Evolutionary conservation across 30 jellyfish, hydroid and myxozoan genomes (phyloP), one percentile per base, ranked within the genome.

Genomic region (Aurelia aurita complex sp. Pacific): DNA sequence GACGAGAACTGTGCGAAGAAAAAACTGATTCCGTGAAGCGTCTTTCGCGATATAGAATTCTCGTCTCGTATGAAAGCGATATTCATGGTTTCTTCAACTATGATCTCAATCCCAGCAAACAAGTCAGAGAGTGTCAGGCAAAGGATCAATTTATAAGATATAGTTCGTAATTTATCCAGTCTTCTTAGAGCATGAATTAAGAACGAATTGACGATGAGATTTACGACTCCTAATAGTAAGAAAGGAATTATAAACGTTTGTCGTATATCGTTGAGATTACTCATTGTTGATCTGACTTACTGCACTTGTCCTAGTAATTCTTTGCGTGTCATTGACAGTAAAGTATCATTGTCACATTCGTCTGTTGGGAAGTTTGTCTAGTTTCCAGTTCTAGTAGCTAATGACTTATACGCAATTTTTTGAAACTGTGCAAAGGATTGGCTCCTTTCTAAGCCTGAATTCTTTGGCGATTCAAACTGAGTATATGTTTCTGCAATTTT

Each of bases 151-250:
- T 57, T 68, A 73, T 82, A 82, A 32, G 91, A 82, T 10, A 55
- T 35, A 10, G 15, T 52, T 2, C 69, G 62, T 17, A 68, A 60
- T 57, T 52, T 82, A 23, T 50, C 13, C 70, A 70, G 63, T 61
- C 55, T 55, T 55, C 80, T 82, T 53, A 71, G 40, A 16, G 91
- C 91, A 59, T 68, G 80, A 43, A 82, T 82, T 32, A 82, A 67
- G 57, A 82, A 82, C 15, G 85, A 35, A 70, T 82, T 82, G 42
- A 82, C 57, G 5, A 59, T 17, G 63, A 82, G 54, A 72, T 69
- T 67, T 17, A 73, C 8, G 14, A 82, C 15, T 10, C 71, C 91
- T 13, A 69, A 19, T 1, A 40, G 14, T 12, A 54, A 9, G 13
- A n/a, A 61, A 1, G 86, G 86, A 36, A 57, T 34, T 16, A 61